These are phyloP conservation scores for Amblyjoppa proteus DNA, from an alignment of 2,888 invertebrate genomes.

Conservation along the genomic window DNA sequence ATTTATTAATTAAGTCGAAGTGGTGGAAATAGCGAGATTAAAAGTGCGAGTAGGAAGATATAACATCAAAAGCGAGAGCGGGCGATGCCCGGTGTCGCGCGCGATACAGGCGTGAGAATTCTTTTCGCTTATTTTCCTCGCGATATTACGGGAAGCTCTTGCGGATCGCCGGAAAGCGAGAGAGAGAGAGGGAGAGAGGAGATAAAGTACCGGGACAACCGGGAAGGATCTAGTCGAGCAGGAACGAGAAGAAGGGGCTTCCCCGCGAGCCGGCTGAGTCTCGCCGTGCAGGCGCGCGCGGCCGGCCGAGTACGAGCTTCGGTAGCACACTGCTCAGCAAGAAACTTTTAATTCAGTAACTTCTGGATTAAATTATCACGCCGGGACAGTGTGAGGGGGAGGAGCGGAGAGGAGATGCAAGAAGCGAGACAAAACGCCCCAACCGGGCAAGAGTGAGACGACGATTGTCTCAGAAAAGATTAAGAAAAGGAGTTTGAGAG, in stretches of 20 bases:
- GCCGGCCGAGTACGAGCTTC: conserved; percentile 44
- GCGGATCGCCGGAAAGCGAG: conserved; percentile 59
- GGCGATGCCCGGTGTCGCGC: background rate
- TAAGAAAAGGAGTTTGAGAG: conserved; percentile 77
- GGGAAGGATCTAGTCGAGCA: conserved; percentile 47
- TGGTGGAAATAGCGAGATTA: conserved; percentile 55
- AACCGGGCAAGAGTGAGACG: conserved; percentile 22
- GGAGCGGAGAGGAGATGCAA: conserved; percentile 8
- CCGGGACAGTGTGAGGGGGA: conserved; percentile 69
- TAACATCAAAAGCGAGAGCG: conserved; percentile 18
- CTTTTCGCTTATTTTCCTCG: conserved; percentile 64
- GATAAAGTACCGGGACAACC: conserved; percentile 33
- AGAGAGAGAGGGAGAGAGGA: conserved; percentile 38
- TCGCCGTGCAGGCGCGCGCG: conserved; percentile 40
- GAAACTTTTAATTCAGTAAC: conserved; percentile 84
- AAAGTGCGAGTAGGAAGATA: conserved; percentile 54
- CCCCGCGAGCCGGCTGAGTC: conserved; percentile 45
- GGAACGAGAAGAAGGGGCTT: conserved; percentile 42
- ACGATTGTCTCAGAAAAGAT: conserved; percentile 83
- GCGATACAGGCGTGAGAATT: conserved; percentile 51
- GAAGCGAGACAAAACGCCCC: conserved; percentile 18
- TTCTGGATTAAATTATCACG: conserved; percentile 84
- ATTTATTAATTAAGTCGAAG: conserved; percentile 79
- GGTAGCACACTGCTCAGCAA: conserved; percentile 78
- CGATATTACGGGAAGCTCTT: conserved; percentile 55